phyloP scores from a whole-genome alignment of 2,797 vertebrate genomes.

The Knipowitschia caucasica region DNA sequence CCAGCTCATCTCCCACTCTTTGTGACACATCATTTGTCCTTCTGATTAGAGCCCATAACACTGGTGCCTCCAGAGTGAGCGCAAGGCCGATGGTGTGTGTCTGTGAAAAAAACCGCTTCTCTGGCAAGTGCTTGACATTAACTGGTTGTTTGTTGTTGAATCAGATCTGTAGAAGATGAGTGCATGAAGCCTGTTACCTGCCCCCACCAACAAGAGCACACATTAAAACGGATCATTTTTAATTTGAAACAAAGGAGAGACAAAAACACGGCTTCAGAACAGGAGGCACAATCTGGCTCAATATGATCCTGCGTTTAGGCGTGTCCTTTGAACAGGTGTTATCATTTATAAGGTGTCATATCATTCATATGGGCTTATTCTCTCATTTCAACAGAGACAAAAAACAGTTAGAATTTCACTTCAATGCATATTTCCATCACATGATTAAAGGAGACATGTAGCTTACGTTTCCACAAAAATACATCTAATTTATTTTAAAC shows the following conservation, averaged over 20 bases:
- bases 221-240: neutral
- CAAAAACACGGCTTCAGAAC: neutral
- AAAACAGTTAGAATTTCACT: neutral
- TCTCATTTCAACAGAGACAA: neutral
- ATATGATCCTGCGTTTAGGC: neutral
- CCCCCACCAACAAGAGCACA: neutral
- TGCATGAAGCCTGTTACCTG: constrained; percentile 5
- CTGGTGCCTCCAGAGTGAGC: constrained; percentile 35
- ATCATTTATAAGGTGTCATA: neutral
- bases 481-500: too few species aligned
- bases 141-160: constrained; percentile 17
- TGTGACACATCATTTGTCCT: constrained; percentile 64
- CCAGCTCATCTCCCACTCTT: constrained; percentile 52
- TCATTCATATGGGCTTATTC: neutral
- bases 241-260: neutral
- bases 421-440: neutral
- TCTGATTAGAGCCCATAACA: constrained; percentile 55
- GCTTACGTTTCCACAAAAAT: neutral
- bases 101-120: constrained; percentile 25
- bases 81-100: constrained; percentile 31
- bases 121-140: constrained; percentile 38
- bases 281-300: neutral
- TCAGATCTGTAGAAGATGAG: constrained; percentile 17
- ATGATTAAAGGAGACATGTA: neutral
- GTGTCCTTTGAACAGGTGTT: too few species aligned